Evolutionary conservation across 2,888 invertebrate genomes (phyloP), one percentile per base, ranked within the genome.

Genomic region (Hirtodrosophila confusa): DNA sequence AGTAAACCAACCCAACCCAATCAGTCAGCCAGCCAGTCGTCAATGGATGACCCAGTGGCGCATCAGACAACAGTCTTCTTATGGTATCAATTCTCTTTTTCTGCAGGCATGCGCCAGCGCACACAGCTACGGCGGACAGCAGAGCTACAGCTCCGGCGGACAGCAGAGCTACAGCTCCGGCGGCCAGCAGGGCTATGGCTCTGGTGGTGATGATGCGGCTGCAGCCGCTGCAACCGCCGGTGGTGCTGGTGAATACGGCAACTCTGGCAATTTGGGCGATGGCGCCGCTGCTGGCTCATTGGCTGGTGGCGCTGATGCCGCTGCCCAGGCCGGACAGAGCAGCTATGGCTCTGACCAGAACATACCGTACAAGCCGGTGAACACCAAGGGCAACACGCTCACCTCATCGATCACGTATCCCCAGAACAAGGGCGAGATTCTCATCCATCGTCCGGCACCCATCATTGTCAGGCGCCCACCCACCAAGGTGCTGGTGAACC

Each of bases 381-480:
- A 89, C 62, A 89, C 85, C 62, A 84, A 88, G 70, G 88, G 87
- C 69, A 89, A 86, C 66, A 88, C 86, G 7, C 69, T 89, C 0
- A 86, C 88, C 68, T 89, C 90, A 4, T 89, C 89, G 31, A 88
- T 90, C 64, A 83, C 88, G 2, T 89, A 90, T 56, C 90, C 90
- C 33, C 88, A 90, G 58, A 91, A 91, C 75, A 91, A 91, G 78
- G 91, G 91, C 37, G 91, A 91, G 77, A 91, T 91, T 53, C 78
- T 91, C 9, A 89, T 91, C 64, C 91, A 91, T 76, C 90, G 90
- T 44, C 91, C 91, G 6, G 90, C 91, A 5, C 89, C 90, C 47
- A 91, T 91, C 62, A 90, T 91, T 80, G 91, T 91, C 10, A 88
- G 90, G 51, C 90, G 91, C 23, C 91, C 91, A 65, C 91, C 91